A percentile compares a stretch with the other conserved stretches of the same genome.
These are phyloP conservation scores for Acanthiza pusilla DNA, from an alignment of 2,797 vertebrate genomes.

Conservation along the genomic window DNA sequence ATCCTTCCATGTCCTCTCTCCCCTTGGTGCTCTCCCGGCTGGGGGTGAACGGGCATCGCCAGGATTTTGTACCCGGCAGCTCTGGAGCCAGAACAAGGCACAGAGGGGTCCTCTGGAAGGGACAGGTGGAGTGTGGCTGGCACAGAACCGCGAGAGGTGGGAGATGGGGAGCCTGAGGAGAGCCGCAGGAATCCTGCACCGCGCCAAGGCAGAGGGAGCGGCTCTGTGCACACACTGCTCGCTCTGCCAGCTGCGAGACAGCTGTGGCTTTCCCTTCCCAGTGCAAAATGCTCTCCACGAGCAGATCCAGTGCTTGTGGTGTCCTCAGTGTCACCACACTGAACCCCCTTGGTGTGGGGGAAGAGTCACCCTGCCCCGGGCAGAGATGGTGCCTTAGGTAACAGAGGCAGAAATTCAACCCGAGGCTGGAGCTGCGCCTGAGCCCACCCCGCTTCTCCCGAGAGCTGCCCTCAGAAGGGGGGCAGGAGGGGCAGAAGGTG, in stretches of 20 bases:
- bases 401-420: not conserved
- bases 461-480: accelerated
- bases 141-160: not conserved
- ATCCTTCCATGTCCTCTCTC: not conserved
- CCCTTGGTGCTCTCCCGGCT: accelerated
- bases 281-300: accelerated
- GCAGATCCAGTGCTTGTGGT: not conserved
- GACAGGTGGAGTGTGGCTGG: not conserved
- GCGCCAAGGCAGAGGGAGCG: not conserved
- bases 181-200: not conserved
- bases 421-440: not conserved
- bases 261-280: not conserved
- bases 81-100: accelerated
- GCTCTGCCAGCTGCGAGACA: not conserved
- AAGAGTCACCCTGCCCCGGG: not conserved
- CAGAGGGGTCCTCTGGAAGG: not conserved
- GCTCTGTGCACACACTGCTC: not conserved
- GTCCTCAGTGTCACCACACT: not conserved
- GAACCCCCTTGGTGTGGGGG: not conserved
- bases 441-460: not conserved
- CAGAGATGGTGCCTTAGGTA: not conserved
- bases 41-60: accelerated
- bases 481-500: not conserved
- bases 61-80: not conserved
- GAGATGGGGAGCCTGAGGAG: not conserved